Conservation (phyloP, 2,888 invertebrate species). For the Digitonthophagus gazella region DNA sequence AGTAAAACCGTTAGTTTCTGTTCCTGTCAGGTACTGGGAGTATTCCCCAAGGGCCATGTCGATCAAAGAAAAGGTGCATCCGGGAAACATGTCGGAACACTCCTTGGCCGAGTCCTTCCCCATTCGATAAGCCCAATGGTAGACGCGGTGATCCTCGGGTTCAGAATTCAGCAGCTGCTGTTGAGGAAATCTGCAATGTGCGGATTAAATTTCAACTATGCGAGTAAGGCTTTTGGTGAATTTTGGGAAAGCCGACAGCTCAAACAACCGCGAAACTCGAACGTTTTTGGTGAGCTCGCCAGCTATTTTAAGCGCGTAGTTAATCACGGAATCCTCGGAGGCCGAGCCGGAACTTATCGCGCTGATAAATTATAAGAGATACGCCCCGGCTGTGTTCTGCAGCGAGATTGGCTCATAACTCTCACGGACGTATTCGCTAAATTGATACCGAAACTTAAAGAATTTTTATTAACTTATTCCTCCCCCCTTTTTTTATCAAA, state of each 20-base stretch:
- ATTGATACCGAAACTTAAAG: neutral
- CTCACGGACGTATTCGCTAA: neutral
- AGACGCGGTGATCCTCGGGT: constrained; percentile 63
- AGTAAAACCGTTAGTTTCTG: too few relatives aligned
- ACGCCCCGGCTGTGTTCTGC: neutral
- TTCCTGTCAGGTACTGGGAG: neutral
- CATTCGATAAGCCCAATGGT: constrained; percentile 63
- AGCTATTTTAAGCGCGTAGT: neutral
- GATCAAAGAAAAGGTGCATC: constrained; percentile 69
- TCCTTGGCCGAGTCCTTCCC: constrained; percentile 49
- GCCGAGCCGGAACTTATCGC: neutral
- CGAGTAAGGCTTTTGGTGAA: neutral
- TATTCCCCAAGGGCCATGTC: constrained; percentile 65
- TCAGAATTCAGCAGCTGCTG: constrained; percentile 62
- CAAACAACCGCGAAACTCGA: neutral
- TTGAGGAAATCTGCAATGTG: constrained; percentile 62
- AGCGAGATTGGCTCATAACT: neutral
- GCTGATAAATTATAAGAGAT: neutral
- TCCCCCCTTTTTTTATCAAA: constrained; percentile 2
- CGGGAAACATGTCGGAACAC: constrained; percentile 58
- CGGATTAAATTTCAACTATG: constrained; percentile 8
- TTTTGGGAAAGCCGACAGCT: neutral
- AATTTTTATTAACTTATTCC: neutral
- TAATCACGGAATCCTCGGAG: neutral
- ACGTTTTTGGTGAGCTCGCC: neutral